Evolutionary conservation across 2,797 vertebrate genomes (phyloP).

Genomic region (Rousettus madagascariensis): DNA sequence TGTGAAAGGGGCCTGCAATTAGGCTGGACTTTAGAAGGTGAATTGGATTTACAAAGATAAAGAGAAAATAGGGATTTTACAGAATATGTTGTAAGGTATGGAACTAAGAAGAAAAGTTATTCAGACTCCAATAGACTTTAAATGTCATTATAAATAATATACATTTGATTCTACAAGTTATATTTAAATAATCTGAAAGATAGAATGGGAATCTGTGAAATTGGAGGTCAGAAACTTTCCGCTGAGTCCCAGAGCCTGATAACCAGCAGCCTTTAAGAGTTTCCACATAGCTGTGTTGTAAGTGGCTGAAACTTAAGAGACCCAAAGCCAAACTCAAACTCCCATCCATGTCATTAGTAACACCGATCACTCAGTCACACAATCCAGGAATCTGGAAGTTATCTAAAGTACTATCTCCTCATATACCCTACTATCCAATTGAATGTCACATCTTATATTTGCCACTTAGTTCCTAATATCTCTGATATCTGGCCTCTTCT

Average conservation of each 20-base stretch:
- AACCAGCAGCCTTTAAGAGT: background rate
- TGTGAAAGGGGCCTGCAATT: background rate
- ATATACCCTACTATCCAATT: background rate
- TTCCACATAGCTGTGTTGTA: background rate
- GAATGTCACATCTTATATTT: background rate
- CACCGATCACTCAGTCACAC: background rate
- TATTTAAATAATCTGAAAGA: background rate
- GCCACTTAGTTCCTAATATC: background rate
- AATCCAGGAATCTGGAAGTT: background rate
- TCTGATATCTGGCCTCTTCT: background rate
- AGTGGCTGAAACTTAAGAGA: background rate
- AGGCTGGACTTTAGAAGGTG: background rate
- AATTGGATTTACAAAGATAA: background rate
- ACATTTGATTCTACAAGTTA: background rate
- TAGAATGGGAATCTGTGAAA: background rate
- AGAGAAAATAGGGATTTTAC: background rate
- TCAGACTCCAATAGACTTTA: background rate
- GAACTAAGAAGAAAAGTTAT: background rate
- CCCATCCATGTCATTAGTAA: background rate
- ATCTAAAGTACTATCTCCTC: background rate
- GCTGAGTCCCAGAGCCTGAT: background rate
- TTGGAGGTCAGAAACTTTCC: background rate
- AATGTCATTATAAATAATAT: background rate
- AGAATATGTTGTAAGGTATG: background rate
- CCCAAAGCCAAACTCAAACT: background rate